Conservation (phyloP, 2,113 vertebrate genomes). For the Gavia stellata region DNA sequence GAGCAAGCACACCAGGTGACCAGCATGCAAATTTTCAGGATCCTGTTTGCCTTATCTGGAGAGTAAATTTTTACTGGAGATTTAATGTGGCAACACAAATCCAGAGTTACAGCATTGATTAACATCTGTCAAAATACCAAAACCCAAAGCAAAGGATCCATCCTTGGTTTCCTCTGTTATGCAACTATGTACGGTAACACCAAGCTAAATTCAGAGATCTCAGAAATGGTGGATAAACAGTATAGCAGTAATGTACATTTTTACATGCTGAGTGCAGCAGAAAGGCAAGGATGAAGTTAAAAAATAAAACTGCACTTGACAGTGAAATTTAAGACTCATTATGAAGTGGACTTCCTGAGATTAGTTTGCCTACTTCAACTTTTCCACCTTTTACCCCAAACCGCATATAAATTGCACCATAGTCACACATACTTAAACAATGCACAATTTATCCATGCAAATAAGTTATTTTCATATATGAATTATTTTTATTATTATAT, state of each 20-base stretch:
- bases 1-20: not conserved
- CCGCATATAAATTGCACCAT: not conserved
- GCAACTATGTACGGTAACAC: not conserved
- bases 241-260: not conserved
- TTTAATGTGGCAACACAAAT: not conserved
- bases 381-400: not conserved
- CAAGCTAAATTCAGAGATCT: not conserved
- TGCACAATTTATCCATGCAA: not conserved
- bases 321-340: not conserved
- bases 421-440: not conserved
- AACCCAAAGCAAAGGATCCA: not conserved
- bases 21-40: not conserved
- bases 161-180: not conserved
- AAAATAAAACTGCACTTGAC: not conserved
- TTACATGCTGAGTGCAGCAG: not conserved
- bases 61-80: not conserved
- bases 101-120: not conserved
- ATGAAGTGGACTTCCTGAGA: not conserved
- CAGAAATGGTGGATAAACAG: not conserved
- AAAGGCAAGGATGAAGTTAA: not conserved
- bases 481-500: not conserved
- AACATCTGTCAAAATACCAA: not conserved
- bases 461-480: not conserved
- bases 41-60: not conserved
- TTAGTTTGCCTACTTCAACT: not conserved